phyloP scores from a whole-genome alignment of 2,888 invertebrate genomes.

The Conops quadrifasciatus region DNA sequence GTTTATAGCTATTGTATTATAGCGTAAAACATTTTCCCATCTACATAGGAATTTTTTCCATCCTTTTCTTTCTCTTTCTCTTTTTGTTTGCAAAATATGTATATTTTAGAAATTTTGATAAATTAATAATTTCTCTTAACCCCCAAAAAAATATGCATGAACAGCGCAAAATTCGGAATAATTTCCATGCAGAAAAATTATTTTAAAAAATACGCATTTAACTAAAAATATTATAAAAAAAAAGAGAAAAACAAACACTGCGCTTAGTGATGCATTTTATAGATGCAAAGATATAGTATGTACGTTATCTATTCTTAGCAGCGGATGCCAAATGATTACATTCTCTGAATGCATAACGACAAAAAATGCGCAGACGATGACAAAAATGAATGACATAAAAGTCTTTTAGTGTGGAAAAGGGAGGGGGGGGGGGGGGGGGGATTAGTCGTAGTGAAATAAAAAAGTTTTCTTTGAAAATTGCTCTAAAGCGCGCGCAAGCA shows the following conservation, averaged over 20 bases:
- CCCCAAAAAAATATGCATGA: too few species aligned
- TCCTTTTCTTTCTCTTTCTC: too few species aligned
- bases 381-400: neutral
- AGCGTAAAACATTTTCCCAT: too few species aligned
- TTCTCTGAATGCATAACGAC: conserved; percentile 8
- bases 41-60: too few species aligned
- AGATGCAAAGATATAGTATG: neutral
- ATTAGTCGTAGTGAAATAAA: too few species aligned
- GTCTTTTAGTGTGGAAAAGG: neutral
- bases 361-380: neutral
- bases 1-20: too few species aligned
- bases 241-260: neutral
- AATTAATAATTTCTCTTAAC: too few species aligned
- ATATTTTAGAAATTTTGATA: too few species aligned
- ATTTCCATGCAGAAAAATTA: neutral
- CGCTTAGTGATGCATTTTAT: neutral
- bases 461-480: neutral
- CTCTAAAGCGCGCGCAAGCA: neutral
- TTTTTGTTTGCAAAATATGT: too few species aligned
- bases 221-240: too few species aligned
- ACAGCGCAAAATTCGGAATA: neutral
- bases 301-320: conserved; percentile 17
- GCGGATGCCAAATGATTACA: conserved; percentile 26
- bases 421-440: too few species aligned
- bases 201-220: neutral